Percentiles rank a stretch among this genome's conserved stretches.
phyloP scores from a whole-genome alignment of 2,797 vertebrate genomes.

The Thunnus albacares region DNA sequence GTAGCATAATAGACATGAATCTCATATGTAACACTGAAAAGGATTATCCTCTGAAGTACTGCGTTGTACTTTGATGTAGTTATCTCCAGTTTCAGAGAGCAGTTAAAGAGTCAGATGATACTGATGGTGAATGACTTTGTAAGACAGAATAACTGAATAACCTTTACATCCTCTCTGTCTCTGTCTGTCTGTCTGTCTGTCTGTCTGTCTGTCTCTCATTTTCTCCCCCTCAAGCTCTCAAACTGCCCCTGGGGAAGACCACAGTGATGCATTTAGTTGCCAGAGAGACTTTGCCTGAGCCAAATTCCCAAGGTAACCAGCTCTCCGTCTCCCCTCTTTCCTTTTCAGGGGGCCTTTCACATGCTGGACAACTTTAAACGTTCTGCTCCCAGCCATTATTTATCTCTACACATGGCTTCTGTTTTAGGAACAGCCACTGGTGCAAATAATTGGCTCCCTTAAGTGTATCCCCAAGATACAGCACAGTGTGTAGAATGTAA shows the following conservation, averaged over 20 bases:
- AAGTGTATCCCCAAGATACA: slow-evolving; percentile 61
- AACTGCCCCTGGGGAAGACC: slow-evolving; percentile 98
- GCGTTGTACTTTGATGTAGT: neutral
- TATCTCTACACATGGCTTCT: slow-evolving; percentile 70
- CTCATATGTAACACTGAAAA: neutral
- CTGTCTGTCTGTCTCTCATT: slow-evolving; percentile 18
- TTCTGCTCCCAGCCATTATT: slow-evolving; percentile 60
- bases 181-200: slow-evolving; percentile 26
- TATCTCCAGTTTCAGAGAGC: neutral
- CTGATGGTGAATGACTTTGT: slow-evolving; percentile 51
- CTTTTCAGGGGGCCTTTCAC: slow-evolving; percentile 71
- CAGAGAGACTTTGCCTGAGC: slow-evolving; percentile 98
- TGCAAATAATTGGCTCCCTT: slow-evolving; percentile 68
- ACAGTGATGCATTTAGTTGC: slow-evolving; percentile 99
- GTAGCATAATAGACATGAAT: slow-evolving; percentile 2
- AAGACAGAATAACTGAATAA: slow-evolving; percentile 46
- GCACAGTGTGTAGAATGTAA: slow-evolving; percentile 37
- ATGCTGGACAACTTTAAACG: slow-evolving; percentile 61
- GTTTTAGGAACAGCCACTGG: slow-evolving; percentile 65
- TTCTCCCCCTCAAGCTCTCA: slow-evolving; percentile 88
- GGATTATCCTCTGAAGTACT: neutral
- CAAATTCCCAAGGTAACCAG: slow-evolving; percentile 97
- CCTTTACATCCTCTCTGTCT: slow-evolving; percentile 44
- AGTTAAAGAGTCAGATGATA: slow-evolving; percentile 42
- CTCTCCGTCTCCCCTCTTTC: slow-evolving; percentile 54